These are phyloP conservation scores for Pterocles orientalis DNA, from an alignment of 2,113 vertebrate species.

Conservation along the genomic window DNA sequence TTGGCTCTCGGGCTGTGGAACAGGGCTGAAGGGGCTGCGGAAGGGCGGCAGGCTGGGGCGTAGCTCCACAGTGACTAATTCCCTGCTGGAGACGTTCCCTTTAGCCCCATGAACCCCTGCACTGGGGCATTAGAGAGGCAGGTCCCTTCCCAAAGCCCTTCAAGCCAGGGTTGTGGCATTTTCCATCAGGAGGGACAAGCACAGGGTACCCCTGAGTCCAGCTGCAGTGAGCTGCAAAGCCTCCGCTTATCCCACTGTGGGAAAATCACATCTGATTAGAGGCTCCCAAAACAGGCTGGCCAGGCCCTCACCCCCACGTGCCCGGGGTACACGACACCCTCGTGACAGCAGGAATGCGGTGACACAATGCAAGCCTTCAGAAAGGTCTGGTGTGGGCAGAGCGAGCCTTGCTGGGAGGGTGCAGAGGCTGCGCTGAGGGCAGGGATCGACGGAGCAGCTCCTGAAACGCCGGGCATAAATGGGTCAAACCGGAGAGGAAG, in stretches of 20 bases:
- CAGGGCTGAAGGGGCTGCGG: too few species aligned
- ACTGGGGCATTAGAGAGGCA: accelerated
- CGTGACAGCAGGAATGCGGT: background rate
- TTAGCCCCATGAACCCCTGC: accelerated
- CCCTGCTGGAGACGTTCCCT: background rate
- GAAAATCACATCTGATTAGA: background rate
- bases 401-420: background rate
- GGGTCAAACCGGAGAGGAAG: background rate
- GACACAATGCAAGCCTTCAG: conserved; percentile 13
- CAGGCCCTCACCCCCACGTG: background rate
- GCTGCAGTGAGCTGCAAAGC: background rate
- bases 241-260: accelerated
- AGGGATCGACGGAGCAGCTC: background rate
- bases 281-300: background rate
- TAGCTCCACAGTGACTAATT: background rate
- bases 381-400: background rate
- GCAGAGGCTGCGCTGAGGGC: background rate
- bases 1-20: background rate
- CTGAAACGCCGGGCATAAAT: background rate
- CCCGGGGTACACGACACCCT: background rate
- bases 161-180: background rate
- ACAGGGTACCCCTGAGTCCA: accelerated
- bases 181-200: background rate
- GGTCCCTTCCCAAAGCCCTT: background rate
- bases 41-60: accelerated